Conservation (phyloP, 92 coral and sea anemone genomes). For the Desmophyllum pertusum region DNA sequence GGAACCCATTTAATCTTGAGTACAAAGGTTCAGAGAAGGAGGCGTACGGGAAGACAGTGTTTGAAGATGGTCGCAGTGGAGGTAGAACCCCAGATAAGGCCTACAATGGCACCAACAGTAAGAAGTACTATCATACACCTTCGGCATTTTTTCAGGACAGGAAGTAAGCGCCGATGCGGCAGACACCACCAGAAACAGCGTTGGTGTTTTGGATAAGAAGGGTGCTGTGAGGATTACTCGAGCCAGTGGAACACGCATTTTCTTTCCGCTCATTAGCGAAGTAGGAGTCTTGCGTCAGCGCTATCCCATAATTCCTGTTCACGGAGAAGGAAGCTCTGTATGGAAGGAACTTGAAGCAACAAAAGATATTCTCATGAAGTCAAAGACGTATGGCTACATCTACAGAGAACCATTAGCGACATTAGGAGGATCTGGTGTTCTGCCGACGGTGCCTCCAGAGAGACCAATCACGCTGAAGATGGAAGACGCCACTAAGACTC, state of each 20-base stretch:
- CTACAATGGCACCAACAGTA: slow-evolving; percentile 75
- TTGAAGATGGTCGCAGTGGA: slow-evolving; percentile 59
- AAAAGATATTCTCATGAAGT: slow-evolving; percentile 70
- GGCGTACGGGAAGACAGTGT: slow-evolving; percentile 53
- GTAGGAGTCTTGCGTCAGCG: slow-evolving; percentile 75
- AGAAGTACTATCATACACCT: slow-evolving; percentile 60
- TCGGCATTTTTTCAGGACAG: slow-evolving; percentile 52
- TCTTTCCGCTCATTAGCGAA: slow-evolving; percentile 65
- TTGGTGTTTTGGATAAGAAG: slow-evolving; percentile 65
- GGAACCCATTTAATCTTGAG: slow-evolving; percentile 81
- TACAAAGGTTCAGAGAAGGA: slow-evolving; percentile 63
- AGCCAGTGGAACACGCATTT: slow-evolving; percentile 83
- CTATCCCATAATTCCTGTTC: slow-evolving; percentile 85
- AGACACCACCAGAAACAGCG: slow-evolving; percentile 65
- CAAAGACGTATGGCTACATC: slow-evolving; percentile 59
- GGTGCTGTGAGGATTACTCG: slow-evolving; percentile 46
- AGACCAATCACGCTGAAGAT: slow-evolving; percentile 42
- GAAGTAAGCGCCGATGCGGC: slow-evolving; percentile 74
- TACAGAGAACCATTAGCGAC: slow-evolving; percentile 72
- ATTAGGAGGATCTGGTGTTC: slow-evolving; percentile 49
- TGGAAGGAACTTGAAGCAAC: slow-evolving; percentile 86
- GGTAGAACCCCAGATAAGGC: slow-evolving; percentile 37
- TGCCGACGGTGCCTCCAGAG: slow-evolving; percentile 59
- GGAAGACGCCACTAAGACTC: slow-evolving; percentile 31
- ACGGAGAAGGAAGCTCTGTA: slow-evolving; percentile 81